Percentiles rank a stretch among this genome's conserved stretches.
These are phyloP conservation scores for Myrmecophaga tridactyla DNA, from an alignment of 2,113 vertebrate species.

Conservation along the genomic window DNA sequence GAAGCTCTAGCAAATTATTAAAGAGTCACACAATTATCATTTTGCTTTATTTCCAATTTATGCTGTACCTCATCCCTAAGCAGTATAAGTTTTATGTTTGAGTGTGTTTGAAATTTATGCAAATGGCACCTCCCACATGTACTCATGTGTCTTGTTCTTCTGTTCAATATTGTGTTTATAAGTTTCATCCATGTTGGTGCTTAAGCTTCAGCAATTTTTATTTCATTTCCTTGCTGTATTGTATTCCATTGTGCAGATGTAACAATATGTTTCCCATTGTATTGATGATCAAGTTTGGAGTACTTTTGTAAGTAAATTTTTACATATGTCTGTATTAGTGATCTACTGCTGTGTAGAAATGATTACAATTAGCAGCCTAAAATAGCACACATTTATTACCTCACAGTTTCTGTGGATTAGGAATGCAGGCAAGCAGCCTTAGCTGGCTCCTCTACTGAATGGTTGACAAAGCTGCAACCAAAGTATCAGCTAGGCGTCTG, in stretches of 20 bases:
- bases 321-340: not conserved
- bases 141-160: not conserved
- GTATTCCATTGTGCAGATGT: not conserved
- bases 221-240: conserved; percentile 11
- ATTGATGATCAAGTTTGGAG: not conserved
- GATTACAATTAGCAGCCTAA: not conserved
- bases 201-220: not conserved
- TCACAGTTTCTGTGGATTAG: not conserved
- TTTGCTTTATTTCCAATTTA: not conserved
- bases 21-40: not conserved
- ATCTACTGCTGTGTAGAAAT: not conserved
- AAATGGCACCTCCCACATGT: not conserved
- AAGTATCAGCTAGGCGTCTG: not conserved
- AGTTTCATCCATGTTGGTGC: not conserved
- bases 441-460: not conserved
- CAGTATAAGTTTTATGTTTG: not conserved
- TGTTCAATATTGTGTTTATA: not conserved
- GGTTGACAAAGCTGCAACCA: not conserved
- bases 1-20: not conserved
- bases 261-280: not conserved
- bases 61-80: not conserved
- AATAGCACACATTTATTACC: not conserved
- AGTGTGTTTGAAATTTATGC: not conserved
- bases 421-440: not conserved
- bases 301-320: not conserved